Evolutionary conservation across 1,140 invertebrate species (phyloP), one percentile per base, ranked within the genome.

Genomic region (Megathymus violae): DNA sequence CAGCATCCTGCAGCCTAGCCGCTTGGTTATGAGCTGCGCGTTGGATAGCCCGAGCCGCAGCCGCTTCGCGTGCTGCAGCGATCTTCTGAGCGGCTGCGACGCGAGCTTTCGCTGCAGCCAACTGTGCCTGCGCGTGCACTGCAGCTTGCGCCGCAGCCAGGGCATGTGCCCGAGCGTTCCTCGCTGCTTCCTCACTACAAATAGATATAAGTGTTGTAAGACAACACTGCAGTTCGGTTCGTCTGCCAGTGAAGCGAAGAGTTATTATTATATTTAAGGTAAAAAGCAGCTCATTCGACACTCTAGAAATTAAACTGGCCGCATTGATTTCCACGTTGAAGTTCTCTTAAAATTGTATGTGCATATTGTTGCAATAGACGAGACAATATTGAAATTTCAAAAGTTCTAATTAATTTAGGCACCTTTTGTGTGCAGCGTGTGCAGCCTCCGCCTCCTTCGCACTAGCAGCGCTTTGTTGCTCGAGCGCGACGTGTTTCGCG

Each of bases 341-440:
- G 19, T 3, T 22, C 2, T 22, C 5, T 22, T 22, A 5, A 22
- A 11, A 41, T n/a, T n/a, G n/a, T n/a, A n/a, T n/a, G n/a, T n/a
- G n/a, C n/a, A n/a, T n/a, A n/a, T n/a, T n/a, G n/a, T n/a, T n/a
- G n/a, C n/a, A n/a, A n/a, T n/a, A n/a, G n/a, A n/a, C n/a, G n/a
- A n/a, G n/a, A n/a, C n/a, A n/a, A n/a, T n/a, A n/a, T n/a, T n/a
- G n/a, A n/a, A n/a, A n/a, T n/a, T n/a, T n/a, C n/a, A n/a, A n/a
- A n/a, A n/a, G n/a, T n/a, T n/a, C n/a, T n/a, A n/a, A n/a, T n/a
- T n/a, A n/a, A n/a, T n/a, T n/a, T n/a, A n/a, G n/a, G n/a, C n/a
- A 89, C 88, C 88, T 90, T 43, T 82, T 90, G 73, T 89, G 86
- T 38, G 85, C 85, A 5, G 85, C 88, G 34, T 81, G 78, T 5